Evolutionary conservation across 2,888 invertebrate species (phyloP), one percentile per base, ranked within the genome.

Genomic region (Lycophotia porphyrea): DNA sequence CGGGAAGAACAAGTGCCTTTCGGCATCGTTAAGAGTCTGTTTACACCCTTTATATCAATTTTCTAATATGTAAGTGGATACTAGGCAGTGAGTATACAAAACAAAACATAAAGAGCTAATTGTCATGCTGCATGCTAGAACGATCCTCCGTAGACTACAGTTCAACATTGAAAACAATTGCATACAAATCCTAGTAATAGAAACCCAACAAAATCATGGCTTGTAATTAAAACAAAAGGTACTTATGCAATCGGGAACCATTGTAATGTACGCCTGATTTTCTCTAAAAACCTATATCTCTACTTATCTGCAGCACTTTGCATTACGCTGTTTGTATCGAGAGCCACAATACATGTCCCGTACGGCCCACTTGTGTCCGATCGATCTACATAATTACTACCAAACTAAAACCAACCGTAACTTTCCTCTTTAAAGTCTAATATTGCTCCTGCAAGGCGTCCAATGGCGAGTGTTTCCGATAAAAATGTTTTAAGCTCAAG

Each of bases 401-500:
- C 74, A 85, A 76, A 39, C 71, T 11, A 89, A 79, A 87, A 80
- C 71, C 68, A 74, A 84, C 86, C 81, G 71, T 91, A 86, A 11
- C 24, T 4, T 2, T 0, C 0, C 0, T 2, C 0, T 2, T 49
- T 84, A 80, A 67, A 76, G 84, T 85, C 64, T 49, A 82, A 74
- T 80, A 76, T 84, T 39, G 13, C 36, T 71, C 21, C 24, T 67
- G 42, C 71, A 75, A 64, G 36, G 47, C 73, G 8, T 64, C 60
- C 24, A 60, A 71, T 65, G 71, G 76, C 34, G 80, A 88, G 84
- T 87, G 87, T 90, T 88, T 76, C 82, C 91, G 90, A 91, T 91
- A 90, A 92, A 90, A 92, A 91, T 89, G 89, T 93, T 92, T 92
- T 88, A 89, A 88, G 86, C 87, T 88, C 83, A 81, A 92, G 90